Base-by-base conservation (phyloP, 1,140 invertebrate species). In the Zaprionus ghesquierei region DNA sequence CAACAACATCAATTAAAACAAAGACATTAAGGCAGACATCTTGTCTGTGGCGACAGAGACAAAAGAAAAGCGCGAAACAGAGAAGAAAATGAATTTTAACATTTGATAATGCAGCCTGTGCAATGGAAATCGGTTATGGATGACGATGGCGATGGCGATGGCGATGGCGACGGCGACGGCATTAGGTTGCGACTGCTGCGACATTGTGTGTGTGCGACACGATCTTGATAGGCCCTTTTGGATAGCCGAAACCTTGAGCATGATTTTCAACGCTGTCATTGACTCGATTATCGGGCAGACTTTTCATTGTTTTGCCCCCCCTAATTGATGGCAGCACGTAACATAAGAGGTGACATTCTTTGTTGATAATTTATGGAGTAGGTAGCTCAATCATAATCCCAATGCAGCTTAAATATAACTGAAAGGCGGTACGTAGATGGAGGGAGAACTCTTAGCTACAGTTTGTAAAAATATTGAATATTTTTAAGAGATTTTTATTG, bases 111-210 rank as follows among this genome's bases (percentile, higher is more conserved):
- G 62, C 69, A 73, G 68, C 56, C 64, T 50, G 46, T 63, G 65
- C 64, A 66, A 69, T 76, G 69, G 64, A 79, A 84, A 77, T 69
- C 66, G 54, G 74, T 65, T 85, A 49, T 22, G 38, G 31, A 41
- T 22, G 31, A 5, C 13, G 25, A 6, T 13, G 1, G 22, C 41
- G 50, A 29, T n/a, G n/a, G n/a, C n/a, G 31, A 41, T 22, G 31
- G 10, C 13, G 25, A 6, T 13, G 1, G 22, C 41, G 50, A 29
- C n/a, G n/a, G n/a, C n/a, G n/a, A n/a, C n/a, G n/a, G n/a, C n/a
- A n/a, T n/a, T n/a, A n/a, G 22, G 10, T 1, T 38, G 13, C 23
- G 5, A 12, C 9, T n/a, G n/a, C n/a, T 59, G 58, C 76, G 70
- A 20, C 58, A 63, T 70, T 85, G 78, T 68, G 29, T 58, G 59